phyloP scores from a whole-genome alignment of 1,140 invertebrate genomes.

The Episyrphus balteatus region DNA sequence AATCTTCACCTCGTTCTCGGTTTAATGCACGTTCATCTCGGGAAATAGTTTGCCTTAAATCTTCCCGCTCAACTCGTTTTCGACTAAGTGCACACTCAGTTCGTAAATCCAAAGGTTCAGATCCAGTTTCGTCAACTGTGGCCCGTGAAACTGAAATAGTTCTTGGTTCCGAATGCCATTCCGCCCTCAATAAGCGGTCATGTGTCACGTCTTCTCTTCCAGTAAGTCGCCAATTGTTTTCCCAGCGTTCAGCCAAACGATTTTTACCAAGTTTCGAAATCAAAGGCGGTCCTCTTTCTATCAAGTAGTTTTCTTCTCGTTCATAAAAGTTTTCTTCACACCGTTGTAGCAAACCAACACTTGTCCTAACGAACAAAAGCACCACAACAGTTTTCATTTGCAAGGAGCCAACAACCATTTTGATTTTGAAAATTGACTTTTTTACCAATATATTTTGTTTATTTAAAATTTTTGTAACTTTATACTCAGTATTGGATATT shows the following conservation, averaged over 20 bases:
- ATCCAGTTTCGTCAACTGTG: neutral
- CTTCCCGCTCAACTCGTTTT: neutral
- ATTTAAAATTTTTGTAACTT: neutral
- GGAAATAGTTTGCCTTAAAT: neutral
- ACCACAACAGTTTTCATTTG: conserved; percentile 8
- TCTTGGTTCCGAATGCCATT: too few species aligned
- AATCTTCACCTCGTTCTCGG: neutral
- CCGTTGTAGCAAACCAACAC: neutral
- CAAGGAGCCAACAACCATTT: conserved; percentile 6
- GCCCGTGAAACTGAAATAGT: neutral
- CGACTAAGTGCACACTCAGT: neutral
- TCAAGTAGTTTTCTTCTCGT: neutral
- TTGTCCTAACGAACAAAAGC: conserved; percentile 1
- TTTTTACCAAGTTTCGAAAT: neutral
- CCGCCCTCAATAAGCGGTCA: neutral
- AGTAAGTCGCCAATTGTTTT: neutral
- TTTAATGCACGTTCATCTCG: neutral
- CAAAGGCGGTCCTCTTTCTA: neutral
- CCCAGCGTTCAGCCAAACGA: neutral
- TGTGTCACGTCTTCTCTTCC: neutral
- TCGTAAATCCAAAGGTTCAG: neutral
- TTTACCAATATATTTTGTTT: neutral
- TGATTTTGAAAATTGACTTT: neutral
- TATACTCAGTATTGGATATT: too few species aligned
- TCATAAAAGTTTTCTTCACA: conserved; percentile 1